These are phyloP conservation scores for Disparrhopalites patrizii DNA, from an alignment of 2,888 invertebrate genomes.

Conservation along the genomic window DNA sequence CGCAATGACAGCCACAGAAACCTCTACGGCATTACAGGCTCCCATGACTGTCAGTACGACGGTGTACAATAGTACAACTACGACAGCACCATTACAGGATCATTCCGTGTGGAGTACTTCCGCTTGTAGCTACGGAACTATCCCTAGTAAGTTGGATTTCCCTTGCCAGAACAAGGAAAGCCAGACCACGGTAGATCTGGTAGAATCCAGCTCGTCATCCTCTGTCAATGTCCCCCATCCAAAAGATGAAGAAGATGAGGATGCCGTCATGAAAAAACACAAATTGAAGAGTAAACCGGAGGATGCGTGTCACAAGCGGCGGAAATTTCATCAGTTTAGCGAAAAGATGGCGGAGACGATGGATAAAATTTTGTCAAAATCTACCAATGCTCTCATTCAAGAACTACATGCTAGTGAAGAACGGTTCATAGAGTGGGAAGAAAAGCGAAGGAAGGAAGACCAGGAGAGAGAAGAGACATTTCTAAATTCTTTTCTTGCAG, in stretches of 20 bases:
- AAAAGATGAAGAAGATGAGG: not conserved
- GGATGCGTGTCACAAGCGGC: constrained; percentile 22
- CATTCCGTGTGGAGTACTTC: too few relatives aligned
- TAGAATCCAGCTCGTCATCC: not conserved
- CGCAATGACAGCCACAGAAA: too few relatives aligned
- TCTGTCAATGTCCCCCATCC: not conserved
- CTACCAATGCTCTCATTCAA: constrained; percentile 20
- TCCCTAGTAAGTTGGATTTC: too few relatives aligned
- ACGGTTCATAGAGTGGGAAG: constrained; percentile 26
- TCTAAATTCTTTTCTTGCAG: constrained; percentile 8
- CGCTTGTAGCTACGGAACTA: too few relatives aligned
- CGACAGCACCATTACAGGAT: too few relatives aligned
- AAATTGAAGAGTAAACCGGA: too few relatives aligned
- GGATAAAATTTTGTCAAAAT: constrained; percentile 16
- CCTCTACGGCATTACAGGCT: too few relatives aligned
- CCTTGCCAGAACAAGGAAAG: too few relatives aligned
- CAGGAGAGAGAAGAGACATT: constrained; percentile 24
- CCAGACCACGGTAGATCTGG: not conserved
- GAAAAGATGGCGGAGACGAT: constrained; percentile 31
- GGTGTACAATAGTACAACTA: too few relatives aligned
- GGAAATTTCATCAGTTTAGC: constrained; percentile 25
- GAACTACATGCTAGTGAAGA: constrained; percentile 32
- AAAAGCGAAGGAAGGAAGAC: constrained; percentile 23
- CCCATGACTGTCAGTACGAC: too few relatives aligned
- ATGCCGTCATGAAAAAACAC: not conserved